Evolutionary conservation across 2,797 vertebrate species (phyloP).

Genomic region (Balearica regulorum): DNA sequence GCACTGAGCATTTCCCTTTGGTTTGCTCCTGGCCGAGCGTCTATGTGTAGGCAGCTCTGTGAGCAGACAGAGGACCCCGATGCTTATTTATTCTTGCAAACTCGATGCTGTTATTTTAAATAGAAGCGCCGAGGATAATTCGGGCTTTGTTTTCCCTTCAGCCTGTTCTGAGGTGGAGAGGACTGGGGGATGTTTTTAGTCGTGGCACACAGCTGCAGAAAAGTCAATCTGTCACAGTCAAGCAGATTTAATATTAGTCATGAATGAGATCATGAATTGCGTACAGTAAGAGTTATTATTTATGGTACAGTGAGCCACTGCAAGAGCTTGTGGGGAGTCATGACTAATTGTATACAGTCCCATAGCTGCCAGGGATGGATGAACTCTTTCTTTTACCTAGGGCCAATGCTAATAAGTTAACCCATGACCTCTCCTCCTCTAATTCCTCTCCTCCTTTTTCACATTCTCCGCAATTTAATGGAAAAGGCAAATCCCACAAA

Average conservation of each 20-base stretch:
- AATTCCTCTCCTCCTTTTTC: background rate
- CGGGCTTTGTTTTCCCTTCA: background rate
- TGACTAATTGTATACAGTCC: background rate
- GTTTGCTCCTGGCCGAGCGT: background rate
- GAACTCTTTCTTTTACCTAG: background rate
- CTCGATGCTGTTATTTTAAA: background rate
- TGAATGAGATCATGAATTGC: constrained; percentile 18
- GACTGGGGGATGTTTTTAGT: background rate
- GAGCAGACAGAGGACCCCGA: background rate
- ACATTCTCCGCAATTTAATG: background rate
- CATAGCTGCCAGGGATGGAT: background rate
- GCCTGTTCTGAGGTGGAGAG: background rate
- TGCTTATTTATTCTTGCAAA: background rate
- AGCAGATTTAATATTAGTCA: constrained; percentile 24
- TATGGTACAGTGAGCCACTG: background rate
- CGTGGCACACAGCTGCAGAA: background rate
- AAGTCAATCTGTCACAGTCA: background rate
- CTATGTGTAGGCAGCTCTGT: background rate
- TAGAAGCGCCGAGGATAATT: background rate
- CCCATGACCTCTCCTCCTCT: background rate
- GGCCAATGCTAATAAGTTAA: background rate
- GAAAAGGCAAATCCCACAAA: background rate
- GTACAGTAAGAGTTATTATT: constrained; percentile 42
- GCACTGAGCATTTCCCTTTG: background rate
- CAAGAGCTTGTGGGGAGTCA: background rate